Conservation (phyloP, 1,140 invertebrate genomes). For the Drosophila gunungcola region DNA sequence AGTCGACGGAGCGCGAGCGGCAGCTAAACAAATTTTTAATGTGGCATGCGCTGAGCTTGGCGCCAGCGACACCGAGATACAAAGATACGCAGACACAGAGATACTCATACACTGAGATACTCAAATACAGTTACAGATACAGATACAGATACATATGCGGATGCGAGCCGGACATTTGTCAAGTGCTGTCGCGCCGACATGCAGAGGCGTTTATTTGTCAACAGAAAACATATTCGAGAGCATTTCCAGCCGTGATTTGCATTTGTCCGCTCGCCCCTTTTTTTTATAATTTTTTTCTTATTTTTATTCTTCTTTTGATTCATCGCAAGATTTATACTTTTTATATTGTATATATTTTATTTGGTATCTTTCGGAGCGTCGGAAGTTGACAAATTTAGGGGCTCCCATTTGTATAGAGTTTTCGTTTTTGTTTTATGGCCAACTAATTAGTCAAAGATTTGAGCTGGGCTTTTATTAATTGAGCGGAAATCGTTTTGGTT, state of each 20-base stretch:
- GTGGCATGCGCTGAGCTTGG: constrained; percentile 74
- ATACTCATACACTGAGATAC: constrained; percentile 17
- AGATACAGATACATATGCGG: constrained; percentile 44
- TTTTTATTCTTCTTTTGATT: constrained; percentile 5
- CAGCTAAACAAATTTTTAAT: constrained; percentile 63
- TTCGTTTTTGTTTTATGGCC: constrained; percentile 50
- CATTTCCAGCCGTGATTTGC: constrained; percentile 70
- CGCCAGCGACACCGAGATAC: constrained; percentile 38
- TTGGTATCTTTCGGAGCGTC: constrained; percentile 26
- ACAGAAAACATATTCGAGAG: constrained; percentile 65
- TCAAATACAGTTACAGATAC: constrained; percentile 24
- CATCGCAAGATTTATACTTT: constrained; percentile 57
- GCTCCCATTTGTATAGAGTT: constrained; percentile 30
- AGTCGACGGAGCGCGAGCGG: constrained; percentile 55
- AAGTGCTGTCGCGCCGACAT: constrained; percentile 52
- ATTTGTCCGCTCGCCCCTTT: constrained; percentile 40
- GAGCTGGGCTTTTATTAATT: constrained; percentile 58
- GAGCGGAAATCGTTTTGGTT: constrained; percentile 75
- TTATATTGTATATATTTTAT: constrained; percentile 39
- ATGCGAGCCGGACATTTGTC: constrained; percentile 72
- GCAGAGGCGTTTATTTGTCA: constrained; percentile 81
- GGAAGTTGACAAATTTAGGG: constrained; percentile 68
- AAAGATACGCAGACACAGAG: constrained; percentile 11
- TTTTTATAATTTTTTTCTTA: no score
- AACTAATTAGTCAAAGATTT: constrained; percentile 69